A percentile compares a stretch with the other conserved stretches of the same genome.
Conservation (phyloP, 2,113 vertebrate genomes). For the Ibidorhyncha struthersii region DNA sequence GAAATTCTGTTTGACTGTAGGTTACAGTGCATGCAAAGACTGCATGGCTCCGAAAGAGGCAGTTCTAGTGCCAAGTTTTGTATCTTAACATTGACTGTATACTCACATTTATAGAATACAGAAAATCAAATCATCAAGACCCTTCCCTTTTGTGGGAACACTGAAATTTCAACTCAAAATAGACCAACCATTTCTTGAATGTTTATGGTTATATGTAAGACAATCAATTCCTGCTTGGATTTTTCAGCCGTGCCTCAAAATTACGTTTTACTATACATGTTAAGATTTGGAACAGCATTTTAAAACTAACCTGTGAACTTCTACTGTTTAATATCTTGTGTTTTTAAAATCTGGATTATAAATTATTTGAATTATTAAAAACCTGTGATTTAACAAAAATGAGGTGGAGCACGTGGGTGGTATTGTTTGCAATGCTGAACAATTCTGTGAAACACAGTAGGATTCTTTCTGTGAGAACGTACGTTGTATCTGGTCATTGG, state of each 20-base stretch:
- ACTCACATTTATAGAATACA: background rate
- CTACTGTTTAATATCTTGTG: background rate
- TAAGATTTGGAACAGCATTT: slow-evolving; percentile 16
- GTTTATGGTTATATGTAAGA: background rate
- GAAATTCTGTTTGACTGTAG: slow-evolving; percentile 29
- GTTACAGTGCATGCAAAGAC: slow-evolving; percentile 13
- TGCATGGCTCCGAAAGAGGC: slow-evolving; percentile 22
- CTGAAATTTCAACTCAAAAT: background rate
- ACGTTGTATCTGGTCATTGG: background rate
- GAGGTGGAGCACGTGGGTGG: background rate
- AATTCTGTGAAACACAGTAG: background rate
- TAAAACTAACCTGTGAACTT: background rate
- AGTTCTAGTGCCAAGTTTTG: slow-evolving; percentile 45
- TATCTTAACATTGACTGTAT: background rate
- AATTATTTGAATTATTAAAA: slow-evolving; percentile 28
- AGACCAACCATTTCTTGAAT: background rate
- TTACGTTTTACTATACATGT: background rate
- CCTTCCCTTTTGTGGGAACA: background rate
- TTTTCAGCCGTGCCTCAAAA: slow-evolving; percentile 32
- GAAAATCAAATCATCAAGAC: background rate
- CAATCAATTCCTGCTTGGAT: slow-evolving; percentile 1
- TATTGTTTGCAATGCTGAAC: background rate
- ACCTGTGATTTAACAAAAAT: background rate
- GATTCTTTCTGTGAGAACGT: background rate
- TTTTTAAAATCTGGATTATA: background rate